Conservation (phyloP, 2,797 vertebrate species). For the Sebastes baramenuke region DNA sequence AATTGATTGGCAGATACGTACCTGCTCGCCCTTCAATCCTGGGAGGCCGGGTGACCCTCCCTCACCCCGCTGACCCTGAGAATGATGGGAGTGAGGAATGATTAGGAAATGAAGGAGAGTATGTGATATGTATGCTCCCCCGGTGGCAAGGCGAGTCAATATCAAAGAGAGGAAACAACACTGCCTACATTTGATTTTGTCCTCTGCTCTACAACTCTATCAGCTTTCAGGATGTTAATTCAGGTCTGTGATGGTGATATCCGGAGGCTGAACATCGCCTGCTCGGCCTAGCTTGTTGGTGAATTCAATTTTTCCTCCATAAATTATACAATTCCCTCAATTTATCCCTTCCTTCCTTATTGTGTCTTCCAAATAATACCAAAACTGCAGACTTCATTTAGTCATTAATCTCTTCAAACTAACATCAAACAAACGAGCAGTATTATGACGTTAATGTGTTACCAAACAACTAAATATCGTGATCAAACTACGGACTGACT, state of each 20-base stretch:
- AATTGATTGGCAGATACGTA: conserved; percentile 68
- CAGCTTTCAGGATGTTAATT: conserved; percentile 4
- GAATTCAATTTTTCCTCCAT: not conserved
- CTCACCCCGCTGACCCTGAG: conserved; percentile 93
- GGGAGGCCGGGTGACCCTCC: conserved; percentile 83
- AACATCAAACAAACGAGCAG: not conserved
- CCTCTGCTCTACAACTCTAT: conserved; percentile 9
- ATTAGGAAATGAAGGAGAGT: conserved; percentile 48
- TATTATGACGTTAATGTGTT: too few species aligned
- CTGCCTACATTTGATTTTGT: conserved; percentile 18
- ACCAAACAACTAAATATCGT: rapidly evolving
- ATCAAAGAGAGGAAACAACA: conserved; percentile 39
- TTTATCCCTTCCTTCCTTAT: conserved; percentile 23
- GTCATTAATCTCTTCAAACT: not conserved
- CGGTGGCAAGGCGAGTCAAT: conserved; percentile 41
- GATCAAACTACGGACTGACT: not conserved
- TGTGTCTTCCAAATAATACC: conserved; percentile 38
- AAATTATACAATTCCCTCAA: conserved; percentile 5
- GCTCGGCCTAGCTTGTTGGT: not conserved
- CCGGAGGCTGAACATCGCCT: not conserved
- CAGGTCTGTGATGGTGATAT: not conserved
- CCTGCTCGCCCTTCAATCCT: conserved; percentile 93
- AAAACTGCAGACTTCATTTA: not conserved
- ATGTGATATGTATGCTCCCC: conserved; percentile 8
- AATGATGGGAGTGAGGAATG: conserved; percentile 29